A percentile compares a stretch with the other conserved stretches of the same genome.
These are phyloP conservation scores for Thryonomys swinderianus DNA, from an alignment of 2,113 vertebrate genomes.

Conservation along the genomic window DNA sequence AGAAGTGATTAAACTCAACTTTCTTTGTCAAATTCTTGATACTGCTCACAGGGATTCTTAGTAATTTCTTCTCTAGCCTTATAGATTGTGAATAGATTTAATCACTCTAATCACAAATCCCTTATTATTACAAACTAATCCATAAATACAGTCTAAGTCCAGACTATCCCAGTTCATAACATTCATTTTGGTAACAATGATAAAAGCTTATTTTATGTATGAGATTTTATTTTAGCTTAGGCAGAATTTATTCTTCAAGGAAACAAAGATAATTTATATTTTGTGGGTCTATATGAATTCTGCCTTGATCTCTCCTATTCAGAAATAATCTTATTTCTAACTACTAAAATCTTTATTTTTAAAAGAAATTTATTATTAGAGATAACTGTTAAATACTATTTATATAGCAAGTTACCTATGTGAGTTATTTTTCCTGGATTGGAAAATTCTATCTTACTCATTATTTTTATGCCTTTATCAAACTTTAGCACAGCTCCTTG, in stretches of 20 bases:
- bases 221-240: background rate
- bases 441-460: background rate
- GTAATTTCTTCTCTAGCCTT: background rate
- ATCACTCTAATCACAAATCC: background rate
- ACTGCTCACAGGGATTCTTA: background rate
- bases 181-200: background rate
- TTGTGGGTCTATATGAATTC: background rate
- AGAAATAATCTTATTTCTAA: background rate
- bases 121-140: background rate
- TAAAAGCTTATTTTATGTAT: background rate
- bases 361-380: background rate
- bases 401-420: background rate
- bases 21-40: background rate
- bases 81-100: background rate
- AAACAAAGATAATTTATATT: background rate
- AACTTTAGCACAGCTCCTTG: background rate
- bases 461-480: slow-evolving; percentile 14
- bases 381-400: background rate
- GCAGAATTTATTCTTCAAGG: background rate
- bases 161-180: background rate
- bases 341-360: background rate
- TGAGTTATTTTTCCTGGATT: background rate
- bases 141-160: background rate
- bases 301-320: background rate
- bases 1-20: background rate